Conservation (phyloP, 2,797 vertebrate species). For the Cyprinodon diabolis region DNA sequence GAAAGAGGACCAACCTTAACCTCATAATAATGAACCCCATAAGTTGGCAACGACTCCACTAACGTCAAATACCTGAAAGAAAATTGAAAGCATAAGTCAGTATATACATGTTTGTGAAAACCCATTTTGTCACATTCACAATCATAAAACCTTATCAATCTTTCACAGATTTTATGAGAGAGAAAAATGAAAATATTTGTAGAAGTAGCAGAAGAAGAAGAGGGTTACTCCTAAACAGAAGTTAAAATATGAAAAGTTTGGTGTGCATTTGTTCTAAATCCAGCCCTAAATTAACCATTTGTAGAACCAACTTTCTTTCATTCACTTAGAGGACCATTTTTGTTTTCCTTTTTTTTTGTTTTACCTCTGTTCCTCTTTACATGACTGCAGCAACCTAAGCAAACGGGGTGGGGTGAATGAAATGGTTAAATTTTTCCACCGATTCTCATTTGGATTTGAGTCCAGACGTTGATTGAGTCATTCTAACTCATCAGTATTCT, state of each 20-base stretch:
- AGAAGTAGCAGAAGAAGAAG: neutral
- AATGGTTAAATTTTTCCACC: neutral
- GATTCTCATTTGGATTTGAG: neutral
- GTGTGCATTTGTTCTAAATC: neutral
- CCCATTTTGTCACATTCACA: neutral
- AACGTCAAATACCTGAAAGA: conserved; percentile 93
- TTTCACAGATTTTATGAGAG: neutral
- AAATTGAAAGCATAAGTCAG: conserved; percentile 38
- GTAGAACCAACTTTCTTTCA: too few relatives aligned
- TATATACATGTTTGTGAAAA: conserved; percentile 14
- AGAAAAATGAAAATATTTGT: neutral
- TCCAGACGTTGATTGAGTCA: neutral
- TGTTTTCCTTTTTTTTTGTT: too few relatives aligned
- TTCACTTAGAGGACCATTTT: too few relatives aligned
- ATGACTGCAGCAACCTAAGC: neutral
- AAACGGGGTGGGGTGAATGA: neutral
- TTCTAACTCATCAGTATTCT: neutral
- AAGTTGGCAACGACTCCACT: conserved; percentile 94
- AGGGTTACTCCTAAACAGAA: neutral
- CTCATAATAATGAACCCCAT: conserved; percentile 97
- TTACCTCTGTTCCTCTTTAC: neutral
- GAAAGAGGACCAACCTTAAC: conserved; percentile 87
- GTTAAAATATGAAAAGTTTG: neutral
- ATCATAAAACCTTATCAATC: neutral
- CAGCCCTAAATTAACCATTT: too few relatives aligned